Conservation (phyloP, 2,797 vertebrate genomes). For the Enteromius argenteus region DNA sequence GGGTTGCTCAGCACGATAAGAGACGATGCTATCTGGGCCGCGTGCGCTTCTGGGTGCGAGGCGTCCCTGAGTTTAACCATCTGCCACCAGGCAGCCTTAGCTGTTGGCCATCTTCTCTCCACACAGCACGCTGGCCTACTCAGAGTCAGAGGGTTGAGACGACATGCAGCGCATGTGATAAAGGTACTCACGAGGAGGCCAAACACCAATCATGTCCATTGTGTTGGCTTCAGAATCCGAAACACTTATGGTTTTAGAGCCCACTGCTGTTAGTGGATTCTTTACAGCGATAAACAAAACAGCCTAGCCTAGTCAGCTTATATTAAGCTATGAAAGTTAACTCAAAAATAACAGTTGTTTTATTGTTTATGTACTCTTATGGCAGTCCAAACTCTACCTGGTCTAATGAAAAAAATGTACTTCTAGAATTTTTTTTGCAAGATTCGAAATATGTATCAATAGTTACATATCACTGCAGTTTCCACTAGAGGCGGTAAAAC, state of each 20-base stretch:
- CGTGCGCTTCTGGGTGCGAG: slow-evolving; percentile 45
- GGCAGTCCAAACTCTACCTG: no score
- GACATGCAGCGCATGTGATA: slow-evolving; percentile 42
- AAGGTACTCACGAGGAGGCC: slow-evolving; percentile 23
- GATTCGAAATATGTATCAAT: no score
- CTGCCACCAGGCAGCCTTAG: slow-evolving; percentile 58
- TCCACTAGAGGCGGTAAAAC: no score
- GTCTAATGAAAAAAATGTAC: no score
- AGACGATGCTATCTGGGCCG: slow-evolving; percentile 68
- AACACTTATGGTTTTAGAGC: slow-evolving; percentile 27
- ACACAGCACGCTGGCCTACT: slow-evolving; percentile 39
- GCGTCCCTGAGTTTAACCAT: slow-evolving; percentile 69
- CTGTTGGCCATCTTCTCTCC: slow-evolving; percentile 52
- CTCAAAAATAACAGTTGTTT: not conserved
- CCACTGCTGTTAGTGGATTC: slow-evolving; percentile 16
- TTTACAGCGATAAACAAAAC: not conserved
- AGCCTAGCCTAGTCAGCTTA: not conserved
- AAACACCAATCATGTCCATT: slow-evolving; percentile 44
- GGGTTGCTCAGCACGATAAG: slow-evolving; percentile 71
- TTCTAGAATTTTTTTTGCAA: no score
- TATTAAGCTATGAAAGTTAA: not conserved
- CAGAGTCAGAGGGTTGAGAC: slow-evolving; percentile 51
- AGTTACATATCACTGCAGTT: no score
- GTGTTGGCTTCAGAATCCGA: slow-evolving; percentile 25
- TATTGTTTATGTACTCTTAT: no score